Conservation (phyloP, 2,888 invertebrate genomes). For the Choreutis nemorana region DNA sequence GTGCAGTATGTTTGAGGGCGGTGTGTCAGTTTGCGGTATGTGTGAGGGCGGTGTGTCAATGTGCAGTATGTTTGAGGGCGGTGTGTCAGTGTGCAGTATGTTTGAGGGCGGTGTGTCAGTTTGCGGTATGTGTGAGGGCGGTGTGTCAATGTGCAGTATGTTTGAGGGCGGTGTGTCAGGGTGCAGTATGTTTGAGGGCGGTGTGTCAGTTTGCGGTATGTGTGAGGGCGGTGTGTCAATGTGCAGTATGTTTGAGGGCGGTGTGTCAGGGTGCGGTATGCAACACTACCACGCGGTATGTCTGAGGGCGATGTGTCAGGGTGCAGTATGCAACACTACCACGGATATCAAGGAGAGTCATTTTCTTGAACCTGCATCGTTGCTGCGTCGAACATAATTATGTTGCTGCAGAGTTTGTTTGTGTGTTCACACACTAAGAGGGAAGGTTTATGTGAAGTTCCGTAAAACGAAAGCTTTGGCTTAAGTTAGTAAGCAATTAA, state of each 20-base stretch:
- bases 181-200: background rate
- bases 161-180: background rate
- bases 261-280: background rate
- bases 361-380: no score
- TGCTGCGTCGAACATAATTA: no score
- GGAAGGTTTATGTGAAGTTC: no score
- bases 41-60: background rate
- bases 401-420: no score
- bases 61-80: background rate
- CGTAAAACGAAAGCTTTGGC: no score
- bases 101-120: no score
- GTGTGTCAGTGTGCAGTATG: background rate
- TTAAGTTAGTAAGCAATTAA: no score
- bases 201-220: background rate
- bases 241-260: background rate
- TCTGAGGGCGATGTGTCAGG: no score
- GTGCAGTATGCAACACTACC: constrained; percentile 98
- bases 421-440: no score
- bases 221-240: background rate
- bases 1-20: background rate
- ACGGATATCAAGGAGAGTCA: constrained; percentile 98
- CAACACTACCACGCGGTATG: no score
- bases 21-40: background rate
- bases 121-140: no score
- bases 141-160: background rate